phyloP scores from a whole-genome alignment of 2,113 vertebrate genomes.

The Willisornis vidua region DNA sequence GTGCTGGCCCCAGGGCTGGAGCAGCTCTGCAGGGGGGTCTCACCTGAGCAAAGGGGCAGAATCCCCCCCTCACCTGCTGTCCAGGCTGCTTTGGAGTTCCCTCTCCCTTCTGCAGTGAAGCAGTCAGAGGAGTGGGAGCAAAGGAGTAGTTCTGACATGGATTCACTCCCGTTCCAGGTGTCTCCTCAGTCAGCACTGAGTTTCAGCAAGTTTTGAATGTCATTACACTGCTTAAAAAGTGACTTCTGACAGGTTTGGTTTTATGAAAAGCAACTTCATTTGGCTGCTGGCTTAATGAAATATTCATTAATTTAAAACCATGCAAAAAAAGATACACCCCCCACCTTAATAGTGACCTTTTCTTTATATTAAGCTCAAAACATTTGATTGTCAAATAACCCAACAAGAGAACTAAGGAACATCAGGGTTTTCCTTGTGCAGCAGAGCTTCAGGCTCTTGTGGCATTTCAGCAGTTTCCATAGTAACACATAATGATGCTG shows the following conservation, averaged over 20 bases:
- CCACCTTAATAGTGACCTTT: background rate
- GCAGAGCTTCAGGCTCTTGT: slow-evolving; percentile 14
- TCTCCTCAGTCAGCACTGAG: background rate
- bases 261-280: background rate
- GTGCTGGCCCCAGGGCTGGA: background rate
- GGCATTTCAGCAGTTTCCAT: slow-evolving; percentile 55
- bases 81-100: too few species aligned
- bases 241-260: background rate
- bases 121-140: background rate
- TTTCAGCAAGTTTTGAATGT: background rate
- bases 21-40: background rate
- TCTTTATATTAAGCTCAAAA: background rate
- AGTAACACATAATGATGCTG: slow-evolving; percentile 4
- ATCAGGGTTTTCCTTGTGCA: background rate
- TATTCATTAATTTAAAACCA: background rate
- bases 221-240: background rate
- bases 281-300: background rate
- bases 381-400: background rate
- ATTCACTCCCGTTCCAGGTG: background rate
- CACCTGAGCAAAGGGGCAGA: background rate
- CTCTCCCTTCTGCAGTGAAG: accelerated
- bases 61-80: background rate
- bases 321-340: background rate
- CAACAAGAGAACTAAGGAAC: background rate
- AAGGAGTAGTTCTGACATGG: background rate